phyloP scores from a whole-genome alignment of 2,113 vertebrate genomes.

The Merops nubicus region DNA sequence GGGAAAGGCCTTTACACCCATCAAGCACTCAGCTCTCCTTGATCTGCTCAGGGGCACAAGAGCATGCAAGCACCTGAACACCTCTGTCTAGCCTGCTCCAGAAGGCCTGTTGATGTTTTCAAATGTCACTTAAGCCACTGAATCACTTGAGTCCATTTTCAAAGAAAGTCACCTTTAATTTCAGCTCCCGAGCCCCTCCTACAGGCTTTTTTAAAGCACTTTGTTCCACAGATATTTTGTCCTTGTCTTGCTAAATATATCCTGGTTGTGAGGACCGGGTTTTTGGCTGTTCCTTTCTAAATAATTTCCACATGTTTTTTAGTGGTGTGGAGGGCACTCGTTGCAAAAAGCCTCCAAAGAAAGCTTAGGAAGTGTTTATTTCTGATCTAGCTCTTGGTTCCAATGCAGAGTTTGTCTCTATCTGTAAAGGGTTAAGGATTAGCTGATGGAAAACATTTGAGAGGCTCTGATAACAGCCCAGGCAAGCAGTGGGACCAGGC shows the following conservation, averaged over 20 bases:
- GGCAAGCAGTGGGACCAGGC: not conserved
- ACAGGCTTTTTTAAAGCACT: not conserved
- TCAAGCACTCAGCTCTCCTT: not conserved
- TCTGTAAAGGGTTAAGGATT: constrained; percentile 9
- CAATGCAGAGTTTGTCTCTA: not conserved
- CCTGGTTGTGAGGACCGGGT: not conserved
- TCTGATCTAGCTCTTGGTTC: not conserved
- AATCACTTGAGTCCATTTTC: not conserved
- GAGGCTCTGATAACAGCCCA: not conserved
- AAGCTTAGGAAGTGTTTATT: not conserved
- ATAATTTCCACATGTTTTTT: not conserved
- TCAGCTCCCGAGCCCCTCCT: not conserved
- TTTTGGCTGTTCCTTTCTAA: not conserved
- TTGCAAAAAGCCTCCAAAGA: not conserved
- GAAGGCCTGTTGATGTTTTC: not conserved
- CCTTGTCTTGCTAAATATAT: not conserved
- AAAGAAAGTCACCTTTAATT: not conserved
- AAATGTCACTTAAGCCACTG: not conserved
- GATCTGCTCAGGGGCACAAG: not conserved
- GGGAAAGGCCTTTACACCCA: not conserved
- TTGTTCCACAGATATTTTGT: not conserved
- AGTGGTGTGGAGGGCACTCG: not conserved
- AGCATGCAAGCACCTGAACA: not conserved
- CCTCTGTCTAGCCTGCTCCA: not conserved
- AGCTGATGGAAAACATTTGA: constrained; percentile 6